phyloP scores from a whole-genome alignment of 30 jellyfish, hydroid and myxozoan genomes.

The Hydra vulgaris region DNA sequence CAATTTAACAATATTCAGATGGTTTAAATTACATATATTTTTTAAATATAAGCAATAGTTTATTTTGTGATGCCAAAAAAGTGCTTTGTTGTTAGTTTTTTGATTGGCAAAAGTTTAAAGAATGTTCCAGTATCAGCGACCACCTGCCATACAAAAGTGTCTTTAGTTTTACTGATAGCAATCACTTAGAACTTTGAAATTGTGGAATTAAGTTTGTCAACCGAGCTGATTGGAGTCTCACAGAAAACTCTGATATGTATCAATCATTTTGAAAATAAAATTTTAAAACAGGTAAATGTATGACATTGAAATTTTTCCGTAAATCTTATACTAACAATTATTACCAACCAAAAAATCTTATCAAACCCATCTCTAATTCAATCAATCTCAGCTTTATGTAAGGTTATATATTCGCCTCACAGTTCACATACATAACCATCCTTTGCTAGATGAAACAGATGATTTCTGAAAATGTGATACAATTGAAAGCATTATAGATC shows the following conservation, averaged over 20 bases:
- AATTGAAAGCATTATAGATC: too few relatives aligned
- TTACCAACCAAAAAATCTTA: neutral
- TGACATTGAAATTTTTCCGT: neutral
- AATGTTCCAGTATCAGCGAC: neutral
- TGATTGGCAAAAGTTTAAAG: neutral
- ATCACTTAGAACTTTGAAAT: neutral
- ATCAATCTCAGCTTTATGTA: neutral
- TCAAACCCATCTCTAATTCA: neutral
- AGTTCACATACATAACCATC: too few relatives aligned
- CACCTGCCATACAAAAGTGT: neutral
- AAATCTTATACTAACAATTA: neutral
- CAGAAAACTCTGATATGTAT: neutral
- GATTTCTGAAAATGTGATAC: too few relatives aligned
- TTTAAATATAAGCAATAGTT: too few relatives aligned
- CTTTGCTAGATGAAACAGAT: too few relatives aligned
- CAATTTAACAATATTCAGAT: too few relatives aligned
- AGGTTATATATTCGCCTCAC: too few relatives aligned
- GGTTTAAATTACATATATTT: too few relatives aligned
- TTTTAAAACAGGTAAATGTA: neutral
- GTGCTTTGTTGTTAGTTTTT: too few relatives aligned
- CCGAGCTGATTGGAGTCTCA: neutral
- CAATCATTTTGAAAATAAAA: neutral
- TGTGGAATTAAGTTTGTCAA: neutral
- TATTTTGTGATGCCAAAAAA: too few relatives aligned
- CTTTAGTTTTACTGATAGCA: neutral